phyloP scores from a whole-genome alignment of 2,113 vertebrate species.

The Vidua macroura region DNA sequence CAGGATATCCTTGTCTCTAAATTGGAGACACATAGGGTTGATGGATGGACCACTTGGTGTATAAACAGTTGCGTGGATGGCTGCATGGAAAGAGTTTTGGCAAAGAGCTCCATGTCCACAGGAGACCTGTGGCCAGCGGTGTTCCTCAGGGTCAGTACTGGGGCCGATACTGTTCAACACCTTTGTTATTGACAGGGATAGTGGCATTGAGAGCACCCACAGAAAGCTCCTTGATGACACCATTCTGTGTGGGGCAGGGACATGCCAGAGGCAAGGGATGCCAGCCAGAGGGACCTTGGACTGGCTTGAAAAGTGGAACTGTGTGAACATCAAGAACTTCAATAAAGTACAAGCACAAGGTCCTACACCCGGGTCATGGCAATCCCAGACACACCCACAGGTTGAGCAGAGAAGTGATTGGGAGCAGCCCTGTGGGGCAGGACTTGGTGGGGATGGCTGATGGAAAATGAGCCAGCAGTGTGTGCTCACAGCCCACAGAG shows the following conservation, averaged over 20 bases:
- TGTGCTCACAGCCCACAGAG: neutral
- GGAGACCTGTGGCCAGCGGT: neutral
- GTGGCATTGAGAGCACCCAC: neutral
- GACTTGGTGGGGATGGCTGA: neutral
- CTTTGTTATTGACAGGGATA: neutral
- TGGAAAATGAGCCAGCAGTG: neutral
- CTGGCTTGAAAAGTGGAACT: neutral
- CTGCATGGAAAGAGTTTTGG: neutral
- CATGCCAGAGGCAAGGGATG: neutral
- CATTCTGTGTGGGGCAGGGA: neutral
- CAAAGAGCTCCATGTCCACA: neutral
- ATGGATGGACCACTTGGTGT: neutral
- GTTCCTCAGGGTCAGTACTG: neutral
- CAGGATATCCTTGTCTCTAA: too few relatives aligned
- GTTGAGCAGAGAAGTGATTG: rapidly evolving
- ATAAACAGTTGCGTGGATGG: neutral
- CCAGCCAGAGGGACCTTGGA: neutral
- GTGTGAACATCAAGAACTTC: neutral
- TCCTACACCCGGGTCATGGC: rapidly evolving
- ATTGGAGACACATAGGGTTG: neutral
- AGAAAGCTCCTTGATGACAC: neutral
- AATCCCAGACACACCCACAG: neutral
- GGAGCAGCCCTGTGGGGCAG: neutral
- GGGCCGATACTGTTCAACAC: neutral
- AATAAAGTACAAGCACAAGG: neutral